Percentiles rank a stretch among this genome's conserved stretches.
Conservation (phyloP, 2,888 invertebrate species). For the Pollenia amentaria region DNA sequence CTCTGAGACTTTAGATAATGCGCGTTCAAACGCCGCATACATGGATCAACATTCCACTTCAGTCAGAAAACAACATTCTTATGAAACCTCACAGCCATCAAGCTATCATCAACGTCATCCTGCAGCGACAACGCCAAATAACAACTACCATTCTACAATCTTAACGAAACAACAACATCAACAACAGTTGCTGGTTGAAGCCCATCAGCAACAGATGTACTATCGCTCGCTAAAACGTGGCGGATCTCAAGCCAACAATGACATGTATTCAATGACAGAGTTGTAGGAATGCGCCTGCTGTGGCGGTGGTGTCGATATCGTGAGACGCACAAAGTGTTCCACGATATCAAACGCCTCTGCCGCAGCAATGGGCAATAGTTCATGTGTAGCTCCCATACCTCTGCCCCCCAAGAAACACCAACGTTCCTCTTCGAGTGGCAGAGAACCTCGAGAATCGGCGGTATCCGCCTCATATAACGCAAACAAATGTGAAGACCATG, state of each 20-base stretch:
- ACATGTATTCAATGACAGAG: conserved; percentile 91
- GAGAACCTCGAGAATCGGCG: conserved; percentile 65
- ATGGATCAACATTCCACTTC: conserved; percentile 80
- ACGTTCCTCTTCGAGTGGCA: conserved; percentile 77
- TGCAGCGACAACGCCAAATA: conserved; percentile 76
- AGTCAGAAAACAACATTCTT: conserved; percentile 81
- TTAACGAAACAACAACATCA: conserved; percentile 78
- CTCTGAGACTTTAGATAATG: conserved; percentile 82
- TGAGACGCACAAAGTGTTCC: conserved; percentile 79
- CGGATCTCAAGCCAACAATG: conserved; percentile 84
- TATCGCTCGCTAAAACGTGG: conserved; percentile 85
- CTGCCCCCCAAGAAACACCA: conserved; percentile 77
- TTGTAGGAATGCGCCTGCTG: conserved; percentile 86
- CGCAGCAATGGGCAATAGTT: conserved; percentile 77
- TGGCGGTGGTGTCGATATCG: conserved; percentile 85
- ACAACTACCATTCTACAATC: conserved; percentile 76
- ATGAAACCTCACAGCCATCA: conserved; percentile 80
- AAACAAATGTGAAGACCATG: conserved; percentile 82
- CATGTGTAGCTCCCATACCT: conserved; percentile 77
- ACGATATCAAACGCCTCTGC: conserved; percentile 80
- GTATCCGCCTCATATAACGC: conserved; percentile 77
- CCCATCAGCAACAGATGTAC: conserved; percentile 81
- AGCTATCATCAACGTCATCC: conserved; percentile 79
- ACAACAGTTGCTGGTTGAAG: conserved; percentile 76
- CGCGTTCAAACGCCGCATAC: conserved; percentile 78